These are phyloP conservation scores for Cygnus buccinator DNA, from an alignment of 2,113 vertebrate genomes.

Conservation along the genomic window DNA sequence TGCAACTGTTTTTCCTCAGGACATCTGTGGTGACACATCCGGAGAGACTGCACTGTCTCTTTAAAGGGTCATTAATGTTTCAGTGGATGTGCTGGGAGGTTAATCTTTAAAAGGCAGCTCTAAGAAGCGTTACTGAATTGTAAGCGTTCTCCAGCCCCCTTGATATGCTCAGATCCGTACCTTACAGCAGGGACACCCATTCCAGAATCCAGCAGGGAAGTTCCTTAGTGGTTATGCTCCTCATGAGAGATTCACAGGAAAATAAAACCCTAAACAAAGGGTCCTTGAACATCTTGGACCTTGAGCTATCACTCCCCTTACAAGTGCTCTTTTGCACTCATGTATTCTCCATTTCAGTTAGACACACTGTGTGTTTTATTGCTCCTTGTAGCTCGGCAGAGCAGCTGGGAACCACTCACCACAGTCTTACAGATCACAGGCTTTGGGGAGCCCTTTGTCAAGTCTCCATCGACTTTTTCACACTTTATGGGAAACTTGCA, in stretches of 20 bases:
- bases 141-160: not conserved
- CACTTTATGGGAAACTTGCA: not conserved
- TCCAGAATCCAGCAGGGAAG: not conserved
- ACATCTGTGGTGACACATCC: not conserved
- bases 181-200: not conserved
- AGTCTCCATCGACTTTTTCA: not conserved
- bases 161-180: not conserved
- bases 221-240: not conserved
- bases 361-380: not conserved
- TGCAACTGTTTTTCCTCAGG: not conserved
- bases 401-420: not conserved
- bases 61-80: not conserved
- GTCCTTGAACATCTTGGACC: not conserved
- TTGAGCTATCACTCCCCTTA: not conserved
- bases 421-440: not conserved
- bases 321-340: not conserved
- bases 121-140: not conserved
- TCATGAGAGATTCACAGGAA: not conserved
- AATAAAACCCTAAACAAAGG: not conserved
- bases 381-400: rapidly evolving
- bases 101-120: not conserved
- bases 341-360: not conserved
- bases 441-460: not conserved
- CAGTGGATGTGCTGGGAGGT: not conserved
- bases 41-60: not conserved